Evolutionary conservation across 2,113 vertebrate genomes (phyloP).

Genomic region (Butorides virescens): DNA sequence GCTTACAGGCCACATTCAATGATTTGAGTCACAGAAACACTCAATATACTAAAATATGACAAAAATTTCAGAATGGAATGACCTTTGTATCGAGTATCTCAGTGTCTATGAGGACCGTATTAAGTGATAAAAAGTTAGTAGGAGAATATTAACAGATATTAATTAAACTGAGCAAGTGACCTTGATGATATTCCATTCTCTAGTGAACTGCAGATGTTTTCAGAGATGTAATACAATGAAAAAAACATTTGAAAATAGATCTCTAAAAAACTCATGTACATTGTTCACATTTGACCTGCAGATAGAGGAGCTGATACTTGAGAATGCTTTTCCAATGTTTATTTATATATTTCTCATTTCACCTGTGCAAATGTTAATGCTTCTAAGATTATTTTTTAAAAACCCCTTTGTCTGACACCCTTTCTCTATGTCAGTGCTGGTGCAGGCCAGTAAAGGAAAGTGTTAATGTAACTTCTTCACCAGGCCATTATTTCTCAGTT

Average conservation of each 20-base stretch:
- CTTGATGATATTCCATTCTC: not conserved
- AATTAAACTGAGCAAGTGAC: constrained; percentile 31
- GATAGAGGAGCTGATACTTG: not conserved
- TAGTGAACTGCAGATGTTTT: not conserved
- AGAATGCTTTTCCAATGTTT: not conserved
- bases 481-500: not conserved
- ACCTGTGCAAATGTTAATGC: constrained; percentile 6
- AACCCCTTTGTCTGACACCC: not conserved
- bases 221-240: not conserved
- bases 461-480: not conserved
- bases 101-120: not conserved
- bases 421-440: not conserved
- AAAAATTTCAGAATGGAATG: constrained; percentile 11
- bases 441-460: not conserved
- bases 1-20: constrained; percentile 47
- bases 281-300: not conserved
- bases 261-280: not conserved
- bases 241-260: not conserved
- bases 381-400: not conserved
- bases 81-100: not conserved
- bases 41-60: constrained; percentile 13
- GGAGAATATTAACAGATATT: constrained; percentile 9
- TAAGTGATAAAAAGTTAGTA: not conserved
- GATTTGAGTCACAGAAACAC: constrained; percentile 45
- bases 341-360: constrained; percentile 29